These are phyloP conservation scores for Poecile atricapillus DNA, from an alignment of 2,113 vertebrate species.

Conservation along the genomic window DNA sequence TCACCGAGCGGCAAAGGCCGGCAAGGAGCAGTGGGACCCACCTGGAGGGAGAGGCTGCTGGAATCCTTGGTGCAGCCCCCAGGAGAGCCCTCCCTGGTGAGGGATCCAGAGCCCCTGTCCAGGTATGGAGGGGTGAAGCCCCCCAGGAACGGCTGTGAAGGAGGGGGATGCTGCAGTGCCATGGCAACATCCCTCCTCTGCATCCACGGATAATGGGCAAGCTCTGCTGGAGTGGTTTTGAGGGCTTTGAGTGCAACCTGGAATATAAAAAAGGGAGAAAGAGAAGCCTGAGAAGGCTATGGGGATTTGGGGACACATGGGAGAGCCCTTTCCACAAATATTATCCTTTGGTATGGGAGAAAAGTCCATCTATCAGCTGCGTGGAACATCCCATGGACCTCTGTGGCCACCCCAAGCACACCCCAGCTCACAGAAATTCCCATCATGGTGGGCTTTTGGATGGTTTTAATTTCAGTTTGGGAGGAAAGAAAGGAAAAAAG, in stretches of 20 bases:
- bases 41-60: not conserved
- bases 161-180: not conserved
- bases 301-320: not conserved
- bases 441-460: not conserved
- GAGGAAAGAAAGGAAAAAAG: not conserved
- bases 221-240: not conserved
- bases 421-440: not conserved
- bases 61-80: not conserved
- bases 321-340: not conserved
- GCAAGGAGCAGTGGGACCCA: accelerated
- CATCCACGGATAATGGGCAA: not conserved
- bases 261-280: not conserved
- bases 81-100: accelerated
- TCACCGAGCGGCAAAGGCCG: accelerated
- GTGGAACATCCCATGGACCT: not conserved
- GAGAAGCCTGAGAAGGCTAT: not conserved
- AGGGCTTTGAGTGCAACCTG: not conserved
- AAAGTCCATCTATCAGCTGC: not conserved
- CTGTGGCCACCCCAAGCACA: not conserved
- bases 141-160: accelerated
- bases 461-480: not conserved
- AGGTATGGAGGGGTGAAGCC: not conserved
- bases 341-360: not conserved
- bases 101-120: not conserved
- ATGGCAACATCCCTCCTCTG: conserved; percentile 10